A percentile compares a stretch with the other conserved stretches of the same genome.
phyloP scores from a whole-genome alignment of 1,140 invertebrate genomes.

The Olivierus martensii region DNA sequence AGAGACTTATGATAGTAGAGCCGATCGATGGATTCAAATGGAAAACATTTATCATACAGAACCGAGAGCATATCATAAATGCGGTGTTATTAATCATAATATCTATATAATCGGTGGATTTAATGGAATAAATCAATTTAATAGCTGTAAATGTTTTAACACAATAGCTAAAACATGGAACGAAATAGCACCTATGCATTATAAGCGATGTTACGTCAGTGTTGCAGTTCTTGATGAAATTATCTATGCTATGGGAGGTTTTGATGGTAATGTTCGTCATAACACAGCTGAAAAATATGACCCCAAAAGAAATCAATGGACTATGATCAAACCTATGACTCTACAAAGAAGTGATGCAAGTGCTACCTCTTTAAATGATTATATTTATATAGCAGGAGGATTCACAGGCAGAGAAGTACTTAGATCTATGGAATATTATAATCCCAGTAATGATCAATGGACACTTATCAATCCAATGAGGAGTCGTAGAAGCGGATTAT shows the following conservation, averaged over 20 bases:
- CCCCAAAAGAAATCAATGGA: slow-evolving; percentile 28
- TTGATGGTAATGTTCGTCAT: slow-evolving; percentile 35
- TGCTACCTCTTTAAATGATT: slow-evolving; percentile 23
- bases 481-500: slow-evolving; percentile 49
- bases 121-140: slow-evolving; percentile 52
- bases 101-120: slow-evolving; percentile 67
- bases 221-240: slow-evolving; percentile 41
- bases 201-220: slow-evolving; percentile 54
- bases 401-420: slow-evolving; percentile 80
- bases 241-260: slow-evolving; percentile 38
- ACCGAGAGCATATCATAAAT: slow-evolving; percentile 54
- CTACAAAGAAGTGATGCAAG: slow-evolving; percentile 25
- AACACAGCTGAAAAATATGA: slow-evolving; percentile 33
- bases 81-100: slow-evolving; percentile 39
- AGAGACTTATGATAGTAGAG: slow-evolving; percentile 51
- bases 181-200: slow-evolving; percentile 56
- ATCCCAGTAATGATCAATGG: slow-evolving; percentile 71
- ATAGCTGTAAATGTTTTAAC: slow-evolving; percentile 50
- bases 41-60: slow-evolving; percentile 35
- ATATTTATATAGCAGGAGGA: slow-evolving; percentile 66
- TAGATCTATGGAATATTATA: slow-evolving; percentile 69
- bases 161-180: slow-evolving; percentile 46
- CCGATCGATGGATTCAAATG: slow-evolving; percentile 31
- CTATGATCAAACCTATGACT: slow-evolving; percentile 24
- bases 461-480: slow-evolving; percentile 53